Evolutionary conservation across 2,113 vertebrate genomes (phyloP).

Genomic region (Xenopus laevis): DNA sequence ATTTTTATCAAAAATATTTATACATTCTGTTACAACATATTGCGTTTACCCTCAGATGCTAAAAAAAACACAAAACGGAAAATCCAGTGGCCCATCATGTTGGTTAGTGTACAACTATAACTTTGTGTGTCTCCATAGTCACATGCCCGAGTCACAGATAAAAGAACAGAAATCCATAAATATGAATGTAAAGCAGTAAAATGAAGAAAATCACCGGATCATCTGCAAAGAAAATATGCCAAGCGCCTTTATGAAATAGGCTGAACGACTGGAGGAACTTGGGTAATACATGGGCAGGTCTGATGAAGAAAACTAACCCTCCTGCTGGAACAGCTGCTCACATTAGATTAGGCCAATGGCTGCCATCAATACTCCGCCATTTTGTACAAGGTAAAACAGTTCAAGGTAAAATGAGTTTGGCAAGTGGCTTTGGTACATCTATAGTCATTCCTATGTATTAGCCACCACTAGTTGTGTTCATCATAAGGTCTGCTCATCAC

Average conservation of each 20-base stretch:
- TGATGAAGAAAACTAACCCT: too few species aligned
- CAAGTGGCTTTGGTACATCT: conserved; percentile 72
- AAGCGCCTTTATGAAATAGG: too few species aligned
- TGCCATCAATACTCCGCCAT: too few species aligned
- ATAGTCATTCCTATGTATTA: not conserved
- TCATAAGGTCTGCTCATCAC: too few species aligned
- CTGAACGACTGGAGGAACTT: too few species aligned
- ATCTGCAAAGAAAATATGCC: too few species aligned
- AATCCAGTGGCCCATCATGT: conserved; percentile 61
- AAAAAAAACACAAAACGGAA: conserved; percentile 54
- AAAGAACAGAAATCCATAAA: conserved; percentile 60
- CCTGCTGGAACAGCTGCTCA: too few species aligned
- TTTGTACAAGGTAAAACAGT: too few species aligned
- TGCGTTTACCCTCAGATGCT: conserved; percentile 69
- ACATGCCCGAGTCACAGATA: conserved; percentile 57
- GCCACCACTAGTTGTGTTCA: too few species aligned
- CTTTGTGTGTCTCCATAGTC: conserved; percentile 52
- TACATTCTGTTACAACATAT: conserved; percentile 74
- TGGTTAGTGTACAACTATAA: conserved; percentile 36
- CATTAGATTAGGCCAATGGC: too few species aligned
- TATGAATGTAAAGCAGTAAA: conserved; percentile 60
- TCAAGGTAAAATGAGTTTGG: conserved; percentile 62
- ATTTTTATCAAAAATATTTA: conserved; percentile 77
- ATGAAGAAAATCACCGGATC: too few species aligned
- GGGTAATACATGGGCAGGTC: too few species aligned